A percentile compares a stretch with the other conserved stretches of the same genome.
Conservation (phyloP, 1,140 invertebrate species). For the Batillaria attramentaria region DNA sequence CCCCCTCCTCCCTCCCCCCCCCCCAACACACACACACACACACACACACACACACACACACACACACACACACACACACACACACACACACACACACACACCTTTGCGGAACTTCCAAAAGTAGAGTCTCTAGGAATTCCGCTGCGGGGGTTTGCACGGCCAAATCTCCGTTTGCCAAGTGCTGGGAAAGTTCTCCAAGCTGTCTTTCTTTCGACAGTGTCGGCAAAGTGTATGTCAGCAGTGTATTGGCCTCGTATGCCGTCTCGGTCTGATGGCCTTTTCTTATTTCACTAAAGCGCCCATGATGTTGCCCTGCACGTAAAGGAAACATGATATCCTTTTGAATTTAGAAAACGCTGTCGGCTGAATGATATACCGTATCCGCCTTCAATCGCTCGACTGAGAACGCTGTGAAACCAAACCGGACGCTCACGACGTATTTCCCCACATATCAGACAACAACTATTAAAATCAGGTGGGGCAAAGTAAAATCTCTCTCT, state of each 20-base stretch:
- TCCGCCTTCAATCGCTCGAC: not conserved
- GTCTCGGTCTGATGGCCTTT: not conserved
- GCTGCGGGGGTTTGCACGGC: not conserved
- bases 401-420: not conserved
- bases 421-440: not conserved
- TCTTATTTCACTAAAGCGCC: not conserved
- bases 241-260: not conserved
- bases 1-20: not conserved
- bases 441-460: not conserved
- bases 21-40: not conserved
- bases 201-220: not conserved
- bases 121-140: not conserved
- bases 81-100: constrained; percentile 19
- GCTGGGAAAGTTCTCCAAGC: not conserved
- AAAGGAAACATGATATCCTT: not conserved
- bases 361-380: no score
- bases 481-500: no score
- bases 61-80: constrained; percentile 13
- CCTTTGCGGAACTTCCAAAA: not conserved
- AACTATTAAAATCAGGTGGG: not conserved
- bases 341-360: no score
- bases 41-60: constrained; percentile 6
- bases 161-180: not conserved
- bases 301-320: not conserved
- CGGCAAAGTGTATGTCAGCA: not conserved